These are phyloP conservation scores for Rallus limicola DNA, from an alignment of 2,113 vertebrate species.

Conservation along the genomic window DNA sequence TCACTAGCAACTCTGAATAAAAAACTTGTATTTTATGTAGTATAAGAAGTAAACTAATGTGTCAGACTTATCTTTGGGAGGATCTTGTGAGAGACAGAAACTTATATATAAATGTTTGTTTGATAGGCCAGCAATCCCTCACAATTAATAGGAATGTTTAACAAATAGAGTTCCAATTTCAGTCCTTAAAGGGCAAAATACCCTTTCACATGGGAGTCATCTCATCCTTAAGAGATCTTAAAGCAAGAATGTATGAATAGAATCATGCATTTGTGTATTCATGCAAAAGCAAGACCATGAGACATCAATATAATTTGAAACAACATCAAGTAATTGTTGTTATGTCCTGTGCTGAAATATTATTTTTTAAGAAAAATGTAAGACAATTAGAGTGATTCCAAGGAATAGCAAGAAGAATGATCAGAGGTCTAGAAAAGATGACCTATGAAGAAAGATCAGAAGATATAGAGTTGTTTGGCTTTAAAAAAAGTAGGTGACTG, in stretches of 20 bases:
- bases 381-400: not conserved
- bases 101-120: not conserved
- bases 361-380: not conserved
- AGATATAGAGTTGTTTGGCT: not conserved
- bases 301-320: not conserved
- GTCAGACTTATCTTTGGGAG: not conserved
- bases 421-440: not conserved
- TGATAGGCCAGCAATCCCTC: not conserved
- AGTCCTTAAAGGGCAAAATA: not conserved
- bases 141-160: not conserved
- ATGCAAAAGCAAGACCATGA: not conserved
- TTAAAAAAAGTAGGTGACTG: not conserved
- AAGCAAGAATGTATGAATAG: not conserved
- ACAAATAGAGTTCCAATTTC: not conserved
- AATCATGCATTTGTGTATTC: not conserved
- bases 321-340: not conserved
- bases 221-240: not conserved
- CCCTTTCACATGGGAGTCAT: not conserved
- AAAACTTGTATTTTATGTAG: not conserved
- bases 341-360: not conserved
- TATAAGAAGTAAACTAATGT: not conserved
- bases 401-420: not conserved
- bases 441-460: not conserved
- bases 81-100: not conserved
- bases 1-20: not conserved